Percentiles rank a stretch among this genome's conserved stretches.
phyloP scores from a whole-genome alignment of 2,888 invertebrate genomes.

The Galerucella pusilla region DNA sequence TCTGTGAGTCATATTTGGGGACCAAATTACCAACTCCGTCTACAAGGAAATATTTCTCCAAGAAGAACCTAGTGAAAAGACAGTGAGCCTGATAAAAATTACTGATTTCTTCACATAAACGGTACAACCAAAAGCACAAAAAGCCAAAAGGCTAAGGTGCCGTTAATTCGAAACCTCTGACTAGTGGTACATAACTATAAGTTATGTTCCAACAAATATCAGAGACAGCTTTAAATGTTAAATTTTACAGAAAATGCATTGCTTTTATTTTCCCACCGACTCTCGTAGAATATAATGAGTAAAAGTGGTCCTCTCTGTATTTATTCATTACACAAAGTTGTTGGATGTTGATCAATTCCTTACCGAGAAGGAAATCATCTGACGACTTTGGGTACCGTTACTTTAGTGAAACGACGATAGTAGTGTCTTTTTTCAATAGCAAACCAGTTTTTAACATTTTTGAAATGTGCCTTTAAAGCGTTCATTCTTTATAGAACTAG shows the following conservation, averaged over 20 bases:
- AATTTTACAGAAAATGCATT: conserved; percentile 23
- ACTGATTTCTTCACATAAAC: too few species aligned
- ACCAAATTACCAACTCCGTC: too few species aligned
- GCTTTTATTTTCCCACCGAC: conserved; percentile 14
- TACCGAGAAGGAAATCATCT: conserved; percentile 44
- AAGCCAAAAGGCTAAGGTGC: too few species aligned
- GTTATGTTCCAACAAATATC: too few species aligned
- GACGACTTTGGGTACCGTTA: conserved; percentile 44
- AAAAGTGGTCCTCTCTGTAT: background rate
- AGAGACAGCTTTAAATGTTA: too few species aligned
- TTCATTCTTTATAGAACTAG: background rate
- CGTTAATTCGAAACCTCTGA: too few species aligned
- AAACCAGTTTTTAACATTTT: conserved; percentile 37
- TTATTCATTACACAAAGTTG: background rate
- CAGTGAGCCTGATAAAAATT: too few species aligned
- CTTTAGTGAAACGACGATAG: conserved; percentile 38
- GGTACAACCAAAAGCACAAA: too few species aligned
- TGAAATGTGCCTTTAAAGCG: conserved; percentile 26
- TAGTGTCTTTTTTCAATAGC: conserved; percentile 12
- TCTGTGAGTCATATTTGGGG: too few species aligned
- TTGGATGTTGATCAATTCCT: conserved; percentile 27
- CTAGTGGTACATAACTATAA: too few species aligned
- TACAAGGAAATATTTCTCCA: too few species aligned
- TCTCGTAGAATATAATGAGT: conserved; percentile 25
- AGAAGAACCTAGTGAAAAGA: too few species aligned